Percentiles rank a stretch among this genome's conserved stretches.
phyloP scores from a whole-genome alignment of 1,140 invertebrate genomes.

The Rhopalosiphum padi region DNA sequence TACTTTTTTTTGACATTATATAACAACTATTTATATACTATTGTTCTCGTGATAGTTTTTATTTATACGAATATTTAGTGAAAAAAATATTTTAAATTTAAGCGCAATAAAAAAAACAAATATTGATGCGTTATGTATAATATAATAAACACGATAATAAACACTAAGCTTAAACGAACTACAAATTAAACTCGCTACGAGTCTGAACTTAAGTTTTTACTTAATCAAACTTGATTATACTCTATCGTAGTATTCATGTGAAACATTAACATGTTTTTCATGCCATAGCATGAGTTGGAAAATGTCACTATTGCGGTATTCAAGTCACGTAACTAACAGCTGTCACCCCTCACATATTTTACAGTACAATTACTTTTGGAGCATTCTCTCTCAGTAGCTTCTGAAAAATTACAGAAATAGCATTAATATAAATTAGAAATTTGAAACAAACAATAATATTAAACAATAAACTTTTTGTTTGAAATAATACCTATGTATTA shows the following conservation, averaged over 20 bases:
- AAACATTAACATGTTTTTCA: constrained; percentile 24
- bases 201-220: neutral
- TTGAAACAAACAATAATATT: constrained; percentile 2
- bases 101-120: neutral
- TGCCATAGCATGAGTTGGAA: neutral
- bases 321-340: constrained; percentile 29
- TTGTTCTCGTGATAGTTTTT: neutral
- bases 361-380: constrained; percentile 10
- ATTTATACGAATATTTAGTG: neutral
- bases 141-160: neutral
- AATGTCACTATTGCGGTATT: constrained; percentile 23
- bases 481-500: neutral
- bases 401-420: neutral
- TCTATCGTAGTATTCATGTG: neutral
- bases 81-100: neutral
- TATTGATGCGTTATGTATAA: neutral
- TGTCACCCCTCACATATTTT: neutral
- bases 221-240: constrained; percentile 9
- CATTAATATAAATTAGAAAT: constrained; percentile 5
- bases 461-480: neutral
- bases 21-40: neutral
- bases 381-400: neutral
- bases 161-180: neutral
- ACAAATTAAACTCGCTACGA: neutral
- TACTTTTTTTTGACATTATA: neutral